phyloP scores from a whole-genome alignment of 2,888 invertebrate genomes.

The Protodeltote pygarga region DNA sequence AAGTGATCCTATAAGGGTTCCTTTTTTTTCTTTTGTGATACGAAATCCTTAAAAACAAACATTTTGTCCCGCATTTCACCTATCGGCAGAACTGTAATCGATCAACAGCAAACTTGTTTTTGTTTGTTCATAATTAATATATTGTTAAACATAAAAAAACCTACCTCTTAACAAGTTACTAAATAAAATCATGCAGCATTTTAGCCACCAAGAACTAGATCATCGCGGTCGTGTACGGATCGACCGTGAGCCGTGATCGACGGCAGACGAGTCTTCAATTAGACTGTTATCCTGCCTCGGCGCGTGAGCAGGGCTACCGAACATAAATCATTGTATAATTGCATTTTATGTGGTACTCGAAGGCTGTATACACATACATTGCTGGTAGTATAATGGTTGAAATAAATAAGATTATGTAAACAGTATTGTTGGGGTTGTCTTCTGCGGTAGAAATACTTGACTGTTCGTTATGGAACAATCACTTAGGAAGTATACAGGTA shows the following conservation, averaged over 20 bases:
- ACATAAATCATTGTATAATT: slow-evolving; percentile 49
- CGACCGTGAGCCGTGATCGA: slow-evolving; percentile 67
- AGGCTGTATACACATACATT: slow-evolving; percentile 37
- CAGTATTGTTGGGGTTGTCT: neutral
- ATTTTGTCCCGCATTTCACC: too few species aligned
- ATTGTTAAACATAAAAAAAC: slow-evolving; percentile 4
- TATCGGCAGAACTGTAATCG: too few species aligned
- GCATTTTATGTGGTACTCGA: slow-evolving; percentile 35
- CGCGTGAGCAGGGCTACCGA: slow-evolving; percentile 43
- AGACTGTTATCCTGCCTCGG: slow-evolving; percentile 50
- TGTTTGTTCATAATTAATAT: neutral
- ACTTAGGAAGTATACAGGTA: too few species aligned
- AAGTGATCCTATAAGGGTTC: too few species aligned
- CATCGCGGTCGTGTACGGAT: slow-evolving; percentile 63
- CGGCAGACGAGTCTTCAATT: slow-evolving; percentile 68
- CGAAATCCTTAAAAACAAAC: too few species aligned
- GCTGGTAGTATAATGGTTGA: slow-evolving; percentile 20
- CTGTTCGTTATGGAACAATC: neutral
- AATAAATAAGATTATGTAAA: slow-evolving; percentile 11
- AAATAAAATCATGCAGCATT: too few species aligned
- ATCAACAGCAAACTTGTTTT: too few species aligned
- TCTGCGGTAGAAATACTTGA: neutral
- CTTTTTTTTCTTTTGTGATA: too few species aligned
- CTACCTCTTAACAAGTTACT: too few species aligned
- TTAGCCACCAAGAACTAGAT: slow-evolving; percentile 58